Conservation (phyloP, 2,888 invertebrate species). For the Melikaiella ostensackeni region DNA sequence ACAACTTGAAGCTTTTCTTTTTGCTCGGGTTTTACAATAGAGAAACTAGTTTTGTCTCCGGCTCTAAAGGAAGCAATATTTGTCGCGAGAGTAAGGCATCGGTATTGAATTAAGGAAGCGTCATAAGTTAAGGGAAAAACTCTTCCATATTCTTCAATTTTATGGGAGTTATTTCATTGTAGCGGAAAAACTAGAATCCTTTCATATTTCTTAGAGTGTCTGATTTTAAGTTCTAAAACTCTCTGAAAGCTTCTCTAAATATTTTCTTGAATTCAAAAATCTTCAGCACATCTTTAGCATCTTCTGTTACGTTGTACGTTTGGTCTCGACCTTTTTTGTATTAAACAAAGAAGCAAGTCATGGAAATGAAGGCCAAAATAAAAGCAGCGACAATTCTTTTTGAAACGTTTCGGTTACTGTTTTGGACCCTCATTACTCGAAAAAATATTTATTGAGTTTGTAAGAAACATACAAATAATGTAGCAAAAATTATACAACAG, state of each 20-base stretch:
- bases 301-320: too few relatives aligned
- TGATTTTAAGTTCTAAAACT: neutral
- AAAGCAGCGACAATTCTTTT: too few relatives aligned
- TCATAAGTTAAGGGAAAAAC: neutral
- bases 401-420: too few relatives aligned
- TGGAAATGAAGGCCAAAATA: too few relatives aligned
- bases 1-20: conserved; percentile 10
- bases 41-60: neutral
- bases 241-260: neutral
- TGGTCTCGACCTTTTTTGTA: too few relatives aligned
- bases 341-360: too few relatives aligned
- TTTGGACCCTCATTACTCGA: too few relatives aligned
- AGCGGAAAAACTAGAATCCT: neutral
- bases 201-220: neutral
- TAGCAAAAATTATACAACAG: too few relatives aligned
- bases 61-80: neutral
- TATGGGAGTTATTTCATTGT: neutral
- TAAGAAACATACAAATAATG: too few relatives aligned
- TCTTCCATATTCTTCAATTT: neutral
- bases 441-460: too few relatives aligned
- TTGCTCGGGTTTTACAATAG: conserved; percentile 18
- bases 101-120: neutral
- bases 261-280: neutral
- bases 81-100: neutral
- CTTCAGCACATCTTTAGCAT: too few relatives aligned